Conservation (phyloP, 2,797 vertebrate species). For the Crenichthys baileyi region DNA sequence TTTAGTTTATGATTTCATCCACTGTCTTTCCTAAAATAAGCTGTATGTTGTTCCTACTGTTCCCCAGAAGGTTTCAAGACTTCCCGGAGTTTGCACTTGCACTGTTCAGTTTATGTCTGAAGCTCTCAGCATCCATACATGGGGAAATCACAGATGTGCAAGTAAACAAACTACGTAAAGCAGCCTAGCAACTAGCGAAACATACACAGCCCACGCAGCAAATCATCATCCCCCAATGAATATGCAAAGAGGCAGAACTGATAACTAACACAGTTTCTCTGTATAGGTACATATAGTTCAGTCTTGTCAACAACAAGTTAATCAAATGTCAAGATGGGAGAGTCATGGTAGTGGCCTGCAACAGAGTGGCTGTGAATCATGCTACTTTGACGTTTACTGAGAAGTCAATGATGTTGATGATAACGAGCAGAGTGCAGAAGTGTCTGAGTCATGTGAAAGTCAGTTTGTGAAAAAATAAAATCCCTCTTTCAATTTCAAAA, state of each 20-base stretch:
- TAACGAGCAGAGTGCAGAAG: conserved; percentile 22
- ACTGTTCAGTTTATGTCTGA: not conserved
- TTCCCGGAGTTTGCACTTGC: conserved; percentile 7
- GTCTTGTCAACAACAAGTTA: conserved; percentile 6
- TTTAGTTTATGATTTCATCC: not conserved
- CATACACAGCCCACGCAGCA: conserved; percentile 36
- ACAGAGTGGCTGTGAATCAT: conserved; percentile 29
- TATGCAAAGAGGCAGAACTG: conserved; percentile 11
- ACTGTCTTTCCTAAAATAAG: not conserved
- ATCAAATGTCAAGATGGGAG: conserved; percentile 25
- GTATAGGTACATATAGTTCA: conserved; percentile 11
- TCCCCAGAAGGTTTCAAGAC: not conserved
- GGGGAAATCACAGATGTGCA: conserved; percentile 31
- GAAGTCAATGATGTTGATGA: conserved; percentile 13
- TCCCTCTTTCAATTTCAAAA: not conserved
- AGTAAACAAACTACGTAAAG: conserved; percentile 38
- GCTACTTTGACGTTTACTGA: conserved; percentile 7
- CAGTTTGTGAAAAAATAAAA: conserved; percentile 2
- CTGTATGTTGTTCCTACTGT: not conserved
- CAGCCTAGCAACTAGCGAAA: conserved; percentile 54
- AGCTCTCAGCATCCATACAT: not conserved
- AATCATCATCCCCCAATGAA: conserved; percentile 18
- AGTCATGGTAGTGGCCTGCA: conserved; percentile 12
- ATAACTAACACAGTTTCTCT: conserved; percentile 19
- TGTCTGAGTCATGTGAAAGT: conserved; percentile 31